A percentile compares a stretch with the other conserved stretches of the same genome.
Conservation (phyloP, 1,140 invertebrate genomes). For the Octopus sinensis region DNA sequence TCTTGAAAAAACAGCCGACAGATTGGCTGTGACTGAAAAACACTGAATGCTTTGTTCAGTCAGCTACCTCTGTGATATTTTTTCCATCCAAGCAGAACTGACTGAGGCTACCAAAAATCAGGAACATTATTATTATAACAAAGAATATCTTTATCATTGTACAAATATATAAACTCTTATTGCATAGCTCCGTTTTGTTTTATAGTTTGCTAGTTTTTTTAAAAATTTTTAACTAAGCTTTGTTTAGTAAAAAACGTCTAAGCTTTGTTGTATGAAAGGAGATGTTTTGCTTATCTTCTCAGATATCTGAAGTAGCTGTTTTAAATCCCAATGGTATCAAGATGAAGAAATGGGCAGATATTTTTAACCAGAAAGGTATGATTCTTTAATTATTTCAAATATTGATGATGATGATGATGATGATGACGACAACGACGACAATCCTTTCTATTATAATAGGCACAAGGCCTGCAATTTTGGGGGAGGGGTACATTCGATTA, state of each 20-base stretch:
- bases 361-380: background rate
- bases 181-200: background rate
- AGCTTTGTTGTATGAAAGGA: background rate
- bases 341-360: constrained; percentile 7
- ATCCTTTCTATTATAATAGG: no score
- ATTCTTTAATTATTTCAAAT: background rate
- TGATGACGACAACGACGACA: no score
- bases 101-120: background rate
- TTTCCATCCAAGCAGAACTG: no score
- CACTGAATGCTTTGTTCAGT: no score
- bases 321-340: constrained; percentile 3
- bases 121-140: background rate
- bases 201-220: background rate
- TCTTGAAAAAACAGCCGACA: no score
- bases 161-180: background rate
- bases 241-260: background rate
- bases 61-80: no score
- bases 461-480: no score
- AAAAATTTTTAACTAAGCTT: background rate
- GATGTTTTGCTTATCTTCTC: background rate
- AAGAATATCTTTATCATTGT: background rate
- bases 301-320: constrained; percentile 8
- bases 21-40: no score
- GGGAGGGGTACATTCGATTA: no score
- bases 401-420: no score